Conservation (phyloP, 2,113 vertebrate species). For the Hypomesus transpacificus region DNA sequence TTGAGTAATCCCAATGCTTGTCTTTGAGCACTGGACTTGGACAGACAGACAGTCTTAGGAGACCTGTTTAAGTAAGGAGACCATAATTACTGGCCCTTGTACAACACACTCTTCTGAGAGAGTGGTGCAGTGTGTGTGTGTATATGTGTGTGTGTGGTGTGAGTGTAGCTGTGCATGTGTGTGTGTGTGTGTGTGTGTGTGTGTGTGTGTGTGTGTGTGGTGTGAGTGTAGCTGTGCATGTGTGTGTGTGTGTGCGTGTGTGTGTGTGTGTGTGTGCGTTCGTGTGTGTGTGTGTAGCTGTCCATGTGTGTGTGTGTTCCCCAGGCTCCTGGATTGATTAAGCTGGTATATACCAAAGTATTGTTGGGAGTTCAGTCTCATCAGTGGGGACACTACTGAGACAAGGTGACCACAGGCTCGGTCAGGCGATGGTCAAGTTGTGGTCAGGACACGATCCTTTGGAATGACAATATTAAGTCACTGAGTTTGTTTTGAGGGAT, state of each 20-base stretch:
- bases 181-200: conserved; percentile 6
- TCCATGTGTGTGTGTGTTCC: conserved; percentile 32
- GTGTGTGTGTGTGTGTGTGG: not conserved
- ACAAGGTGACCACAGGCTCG: conserved; percentile 65
- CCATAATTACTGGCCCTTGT: conserved; percentile 68
- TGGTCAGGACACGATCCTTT: conserved; percentile 68
- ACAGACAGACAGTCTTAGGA: conserved; percentile 49
- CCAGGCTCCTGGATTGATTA: conserved; percentile 58
- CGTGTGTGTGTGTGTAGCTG: too few relatives aligned
- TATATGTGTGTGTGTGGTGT: conserved; percentile 6
- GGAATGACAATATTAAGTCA: conserved; percentile 70
- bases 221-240: too few relatives aligned
- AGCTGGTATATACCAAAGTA: conserved; percentile 56
- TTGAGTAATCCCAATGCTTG: conserved; percentile 38
- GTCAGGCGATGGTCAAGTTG: conserved; percentile 52
- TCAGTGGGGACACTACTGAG: conserved; percentile 67
- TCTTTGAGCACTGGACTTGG: conserved; percentile 55
- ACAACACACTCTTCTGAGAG: conserved; percentile 52
- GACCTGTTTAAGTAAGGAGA: conserved; percentile 65
- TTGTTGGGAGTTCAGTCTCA: conserved; percentile 67
- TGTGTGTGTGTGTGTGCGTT: too few relatives aligned
- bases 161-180: conserved; percentile 19
- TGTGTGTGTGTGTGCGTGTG: not conserved
- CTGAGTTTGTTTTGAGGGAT: conserved; percentile 71
- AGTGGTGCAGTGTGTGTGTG: not conserved